Evolutionary conservation across 2,113 vertebrate species (phyloP).

Genomic region (Nyctibius bracteatus): DNA sequence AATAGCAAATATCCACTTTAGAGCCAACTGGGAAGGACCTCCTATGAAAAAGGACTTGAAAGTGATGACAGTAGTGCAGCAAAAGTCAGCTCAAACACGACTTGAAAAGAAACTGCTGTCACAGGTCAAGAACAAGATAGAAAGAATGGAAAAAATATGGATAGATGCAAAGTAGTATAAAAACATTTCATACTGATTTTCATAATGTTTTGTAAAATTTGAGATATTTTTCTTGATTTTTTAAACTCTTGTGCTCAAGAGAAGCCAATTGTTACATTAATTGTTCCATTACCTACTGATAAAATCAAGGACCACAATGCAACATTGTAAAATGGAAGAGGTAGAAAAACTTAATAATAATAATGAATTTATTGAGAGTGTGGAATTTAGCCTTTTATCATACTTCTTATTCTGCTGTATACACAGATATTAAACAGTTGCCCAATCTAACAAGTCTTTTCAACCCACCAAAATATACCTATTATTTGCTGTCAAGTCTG

Average conservation of each 20-base stretch:
- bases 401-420: neutral
- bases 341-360: neutral
- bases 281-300: neutral
- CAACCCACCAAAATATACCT: neutral
- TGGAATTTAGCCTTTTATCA: neutral
- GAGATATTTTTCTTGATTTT: neutral
- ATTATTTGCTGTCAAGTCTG: neutral
- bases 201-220: neutral
- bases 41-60: neutral
- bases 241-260: neutral
- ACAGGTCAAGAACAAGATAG: neutral
- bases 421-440: neutral
- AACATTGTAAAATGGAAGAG: neutral
- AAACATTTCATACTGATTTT: neutral
- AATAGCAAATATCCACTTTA: neutral
- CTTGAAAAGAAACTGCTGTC: neutral
- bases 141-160: neutral
- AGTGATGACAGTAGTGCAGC: neutral
- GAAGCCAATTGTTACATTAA: neutral
- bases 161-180: neutral
- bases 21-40: neutral
- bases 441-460: neutral
- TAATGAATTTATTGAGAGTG: neutral
- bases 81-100: neutral
- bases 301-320: neutral